Evolutionary conservation across 2,113 vertebrate species (phyloP).

Genomic region (Harpagus bidentatus): DNA sequence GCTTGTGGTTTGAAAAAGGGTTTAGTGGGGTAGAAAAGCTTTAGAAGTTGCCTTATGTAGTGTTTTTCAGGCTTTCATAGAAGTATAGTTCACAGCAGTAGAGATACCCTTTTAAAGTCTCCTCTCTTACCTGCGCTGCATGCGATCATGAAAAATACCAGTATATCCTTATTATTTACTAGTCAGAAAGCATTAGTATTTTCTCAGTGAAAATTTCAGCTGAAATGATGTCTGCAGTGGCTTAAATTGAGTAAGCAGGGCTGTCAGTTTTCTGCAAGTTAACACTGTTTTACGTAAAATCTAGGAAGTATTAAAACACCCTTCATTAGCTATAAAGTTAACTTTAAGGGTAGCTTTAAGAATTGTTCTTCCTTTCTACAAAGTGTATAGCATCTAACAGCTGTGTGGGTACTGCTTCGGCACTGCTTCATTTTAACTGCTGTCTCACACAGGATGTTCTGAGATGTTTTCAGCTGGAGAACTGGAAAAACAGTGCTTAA

Average conservation of each 20-base stretch:
- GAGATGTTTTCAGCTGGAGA: background rate
- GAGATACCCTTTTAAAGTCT: background rate
- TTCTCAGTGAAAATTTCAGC: background rate
- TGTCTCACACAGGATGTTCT: background rate
- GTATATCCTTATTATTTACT: background rate
- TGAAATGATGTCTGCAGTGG: background rate
- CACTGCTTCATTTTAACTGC: background rate
- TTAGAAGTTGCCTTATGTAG: background rate
- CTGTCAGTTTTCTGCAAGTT: background rate
- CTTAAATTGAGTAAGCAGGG: background rate
- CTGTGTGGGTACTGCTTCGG: background rate
- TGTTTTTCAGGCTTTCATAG: background rate
- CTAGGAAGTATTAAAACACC: background rate
- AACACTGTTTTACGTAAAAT: background rate
- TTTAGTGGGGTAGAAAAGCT: background rate
- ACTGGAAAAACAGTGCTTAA: background rate
- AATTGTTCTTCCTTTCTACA: background rate
- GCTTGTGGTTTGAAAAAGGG: background rate
- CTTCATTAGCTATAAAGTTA: background rate
- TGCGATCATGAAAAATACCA: background rate
- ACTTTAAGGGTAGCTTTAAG: background rate
- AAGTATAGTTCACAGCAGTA: background rate
- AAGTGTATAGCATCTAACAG: fast-evolving
- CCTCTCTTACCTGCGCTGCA: fast-evolving
- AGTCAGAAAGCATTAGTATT: background rate